Base-by-base conservation (phyloP, 2,797 vertebrate genomes). In the Sardinella longiceps region DNA sequence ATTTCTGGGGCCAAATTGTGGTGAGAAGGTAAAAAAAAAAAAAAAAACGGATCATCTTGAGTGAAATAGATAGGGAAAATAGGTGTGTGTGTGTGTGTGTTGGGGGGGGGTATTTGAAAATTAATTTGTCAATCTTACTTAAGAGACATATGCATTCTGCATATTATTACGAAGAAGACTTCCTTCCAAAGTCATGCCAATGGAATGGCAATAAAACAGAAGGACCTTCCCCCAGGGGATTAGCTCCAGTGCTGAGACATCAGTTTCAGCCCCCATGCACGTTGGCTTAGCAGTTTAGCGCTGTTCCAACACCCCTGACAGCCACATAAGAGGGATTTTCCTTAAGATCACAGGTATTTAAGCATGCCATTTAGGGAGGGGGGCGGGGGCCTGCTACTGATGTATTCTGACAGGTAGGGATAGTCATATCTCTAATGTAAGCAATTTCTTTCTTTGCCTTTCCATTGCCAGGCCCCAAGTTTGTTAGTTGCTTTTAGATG, bases 341-440 rank as follows among this genome's bases (percentile, higher is more conserved):
- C 83, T 70, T 58, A 84, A 90, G 93, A 93, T 94, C 93, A 94
- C 92, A 92, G 91, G 93, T 94, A 91, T 94, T 95, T 94, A 93
- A 92, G 84, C 46, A 51, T 84, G 86, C 87, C 86, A 85, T 93
- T 92, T 90, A 92, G 91, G 50, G 39, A 53, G 84, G 89, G n/a
- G n/a, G n/a, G n/a, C n/a, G n/a, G n/a, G n/a, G n/a, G 89, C 91
- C 92, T 92, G 85, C 88, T 82, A 88, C 30, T 37, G 66, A 74
- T 37, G 66, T 7, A 74, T 39, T 37, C 30, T 74, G 66, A 74
- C 66, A 74, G 66, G 30, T 74, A 74, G 66, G 39, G 20, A 5
- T 33, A 74, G 30, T 33, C 66, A 39, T 28, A 14, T 18, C 48
- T 50, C 12, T 50, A 2, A 48, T 48, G 3, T 33, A 37, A 53